Evolutionary conservation across 2,113 vertebrate species (phyloP).

Genomic region (Gymnorhina tibicen): DNA sequence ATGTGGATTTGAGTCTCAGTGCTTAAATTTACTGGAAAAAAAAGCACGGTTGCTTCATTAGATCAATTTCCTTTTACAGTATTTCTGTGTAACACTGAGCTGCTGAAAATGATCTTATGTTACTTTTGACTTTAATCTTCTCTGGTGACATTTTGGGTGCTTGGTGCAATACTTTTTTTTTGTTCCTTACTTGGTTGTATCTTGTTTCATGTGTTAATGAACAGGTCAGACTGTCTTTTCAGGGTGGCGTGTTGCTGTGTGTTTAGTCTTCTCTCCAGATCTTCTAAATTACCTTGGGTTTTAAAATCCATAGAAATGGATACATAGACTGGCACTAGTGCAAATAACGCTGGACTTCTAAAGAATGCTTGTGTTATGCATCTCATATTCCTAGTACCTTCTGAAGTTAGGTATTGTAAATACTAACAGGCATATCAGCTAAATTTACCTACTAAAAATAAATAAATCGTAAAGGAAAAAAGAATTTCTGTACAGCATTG

Average conservation of each 20-base stretch:
- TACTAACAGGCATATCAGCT: not conserved
- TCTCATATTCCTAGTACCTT: not conserved
- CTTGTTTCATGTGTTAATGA: not conserved
- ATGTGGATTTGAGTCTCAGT: not conserved
- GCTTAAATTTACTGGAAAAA: not conserved
- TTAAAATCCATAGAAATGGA: not conserved
- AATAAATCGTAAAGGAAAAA: conserved; percentile 9
- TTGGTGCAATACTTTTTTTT: not conserved
- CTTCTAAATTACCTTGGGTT: not conserved
- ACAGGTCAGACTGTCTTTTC: not conserved
- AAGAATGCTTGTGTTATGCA: not conserved
- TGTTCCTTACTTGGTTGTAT: not conserved
- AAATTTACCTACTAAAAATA: not conserved
- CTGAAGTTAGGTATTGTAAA: not conserved
- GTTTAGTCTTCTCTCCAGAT: not conserved
- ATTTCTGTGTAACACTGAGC: not conserved
- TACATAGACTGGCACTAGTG: not conserved
- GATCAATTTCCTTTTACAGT: not conserved
- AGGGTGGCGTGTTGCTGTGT: not conserved
- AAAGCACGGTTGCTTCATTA: not conserved
- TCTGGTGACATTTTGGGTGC: not conserved
- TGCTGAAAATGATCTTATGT: not conserved
- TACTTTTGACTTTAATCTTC: not conserved
- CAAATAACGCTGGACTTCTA: not conserved
- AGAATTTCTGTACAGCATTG: not conserved